Evolutionary conservation across 2,888 invertebrate genomes (phyloP).

Genomic region (Pelosia muscerda): DNA sequence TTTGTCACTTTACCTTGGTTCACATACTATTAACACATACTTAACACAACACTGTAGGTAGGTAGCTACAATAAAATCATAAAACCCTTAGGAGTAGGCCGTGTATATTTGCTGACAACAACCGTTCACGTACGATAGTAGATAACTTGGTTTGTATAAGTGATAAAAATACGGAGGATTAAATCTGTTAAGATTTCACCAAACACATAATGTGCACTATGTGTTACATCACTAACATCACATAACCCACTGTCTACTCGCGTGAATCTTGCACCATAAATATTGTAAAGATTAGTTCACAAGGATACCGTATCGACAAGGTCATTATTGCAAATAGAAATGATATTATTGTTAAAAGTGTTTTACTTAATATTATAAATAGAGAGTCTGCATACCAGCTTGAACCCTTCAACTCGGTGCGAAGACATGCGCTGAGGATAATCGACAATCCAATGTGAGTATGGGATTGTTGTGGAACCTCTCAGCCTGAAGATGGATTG

Average conservation of each 20-base stretch:
- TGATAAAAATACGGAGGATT: conserved; percentile 12
- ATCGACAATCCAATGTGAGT: no score
- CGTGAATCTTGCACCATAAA: conserved; percentile 31
- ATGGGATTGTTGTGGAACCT: no score
- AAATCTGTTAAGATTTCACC: conserved; percentile 3
- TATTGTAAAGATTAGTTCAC: conserved; percentile 34
- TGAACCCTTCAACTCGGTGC: no score
- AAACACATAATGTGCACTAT: conserved; percentile 49
- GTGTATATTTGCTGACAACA: conserved; percentile 8
- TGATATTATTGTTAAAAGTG: no score
- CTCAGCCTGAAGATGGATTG: no score
- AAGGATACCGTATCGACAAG: conserved; percentile 9
- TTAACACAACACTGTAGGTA: not conserved
- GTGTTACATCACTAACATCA: conserved; percentile 65
- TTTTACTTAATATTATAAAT: no score
- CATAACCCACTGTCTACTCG: conserved; percentile 56
- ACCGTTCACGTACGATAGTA: not conserved
- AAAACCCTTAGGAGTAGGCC: not conserved
- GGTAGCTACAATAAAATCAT: not conserved
- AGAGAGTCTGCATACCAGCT: no score
- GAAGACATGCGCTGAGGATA: no score
- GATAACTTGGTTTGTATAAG: conserved; percentile 28
- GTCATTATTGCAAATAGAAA: not conserved
- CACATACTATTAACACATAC: not conserved
- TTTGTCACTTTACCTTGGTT: not conserved